These are phyloP conservation scores for Felis catus DNA, from an alignment of 2,113 vertebrate genomes.

Conservation along the genomic window DNA sequence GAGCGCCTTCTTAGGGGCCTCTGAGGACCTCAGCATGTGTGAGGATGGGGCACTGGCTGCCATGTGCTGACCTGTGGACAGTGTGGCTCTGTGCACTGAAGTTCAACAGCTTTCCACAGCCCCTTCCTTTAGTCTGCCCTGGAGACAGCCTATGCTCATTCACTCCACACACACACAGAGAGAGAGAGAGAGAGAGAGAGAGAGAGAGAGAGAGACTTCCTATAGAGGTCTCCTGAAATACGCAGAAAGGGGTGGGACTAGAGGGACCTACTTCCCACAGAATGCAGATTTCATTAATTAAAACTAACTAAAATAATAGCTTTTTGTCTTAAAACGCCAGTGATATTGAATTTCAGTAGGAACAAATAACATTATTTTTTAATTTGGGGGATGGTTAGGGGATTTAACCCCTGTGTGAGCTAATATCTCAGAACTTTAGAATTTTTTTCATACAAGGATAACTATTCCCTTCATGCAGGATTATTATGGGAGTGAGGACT, in stretches of 20 bases:
- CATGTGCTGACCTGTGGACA: neutral
- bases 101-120: neutral
- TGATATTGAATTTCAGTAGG: slow-evolving; percentile 45
- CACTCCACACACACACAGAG: neutral
- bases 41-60: neutral
- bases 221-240: neutral
- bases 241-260: neutral
- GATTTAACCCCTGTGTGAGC: neutral
- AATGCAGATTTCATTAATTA: slow-evolving; percentile 21
- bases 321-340: neutral
- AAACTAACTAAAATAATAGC: slow-evolving; percentile 19
- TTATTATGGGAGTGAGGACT: neutral
- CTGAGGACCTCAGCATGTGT: neutral
- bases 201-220: neutral
- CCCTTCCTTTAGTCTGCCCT: neutral
- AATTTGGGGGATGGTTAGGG: neutral
- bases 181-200: neutral
- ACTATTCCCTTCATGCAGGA: neutral
- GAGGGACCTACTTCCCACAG: neutral
- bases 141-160: neutral
- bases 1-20: neutral
- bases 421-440: neutral
- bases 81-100: neutral
- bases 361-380: neutral
- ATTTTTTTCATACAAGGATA: neutral